Evolutionary conservation across 2,797 vertebrate genomes (phyloP).

Genomic region (Erpetoichthys calabaricus): DNA sequence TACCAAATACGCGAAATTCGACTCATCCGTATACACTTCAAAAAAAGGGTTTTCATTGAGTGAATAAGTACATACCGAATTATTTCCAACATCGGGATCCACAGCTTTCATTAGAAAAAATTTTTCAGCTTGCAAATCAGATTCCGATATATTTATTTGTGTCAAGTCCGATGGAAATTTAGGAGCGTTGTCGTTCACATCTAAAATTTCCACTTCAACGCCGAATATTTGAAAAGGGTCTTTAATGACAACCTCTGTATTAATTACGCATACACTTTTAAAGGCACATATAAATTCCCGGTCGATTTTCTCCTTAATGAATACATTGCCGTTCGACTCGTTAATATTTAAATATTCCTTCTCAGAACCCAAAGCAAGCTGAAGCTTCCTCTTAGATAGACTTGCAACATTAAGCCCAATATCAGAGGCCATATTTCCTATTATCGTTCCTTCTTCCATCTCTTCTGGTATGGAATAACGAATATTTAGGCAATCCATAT

Average conservation of each 20-base stretch:
- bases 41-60: conserved; percentile 32
- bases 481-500: no score
- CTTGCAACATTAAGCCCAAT: conserved; percentile 40
- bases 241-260: conserved; percentile 35
- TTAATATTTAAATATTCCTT: conserved; percentile 57
- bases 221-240: conserved; percentile 39
- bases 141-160: conserved; percentile 39
- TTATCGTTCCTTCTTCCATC: conserved; percentile 50
- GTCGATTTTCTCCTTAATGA: conserved; percentile 54
- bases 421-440: conserved; percentile 55
- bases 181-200: conserved; percentile 40
- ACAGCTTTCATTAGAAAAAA: conserved; percentile 42
- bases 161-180: conserved; percentile 21
- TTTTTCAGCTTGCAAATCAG: conserved; percentile 24
- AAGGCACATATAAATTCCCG: conserved; percentile 62
- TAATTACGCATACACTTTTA: conserved; percentile 22
- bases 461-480: conserved; percentile 59
- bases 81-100: conserved; percentile 40
- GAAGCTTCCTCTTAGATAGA: conserved; percentile 45
- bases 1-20: conserved; percentile 23
- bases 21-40: conserved; percentile 23
- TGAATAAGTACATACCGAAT: conserved; percentile 33
- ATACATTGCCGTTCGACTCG: conserved; percentile 50
- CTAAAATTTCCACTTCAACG: conserved; percentile 34
- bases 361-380: conserved; percentile 48